Evolutionary conservation across 2,113 vertebrate genomes (phyloP), one percentile per base, ranked within the genome.

Genomic region (Copsychus sechellarum): DNA sequence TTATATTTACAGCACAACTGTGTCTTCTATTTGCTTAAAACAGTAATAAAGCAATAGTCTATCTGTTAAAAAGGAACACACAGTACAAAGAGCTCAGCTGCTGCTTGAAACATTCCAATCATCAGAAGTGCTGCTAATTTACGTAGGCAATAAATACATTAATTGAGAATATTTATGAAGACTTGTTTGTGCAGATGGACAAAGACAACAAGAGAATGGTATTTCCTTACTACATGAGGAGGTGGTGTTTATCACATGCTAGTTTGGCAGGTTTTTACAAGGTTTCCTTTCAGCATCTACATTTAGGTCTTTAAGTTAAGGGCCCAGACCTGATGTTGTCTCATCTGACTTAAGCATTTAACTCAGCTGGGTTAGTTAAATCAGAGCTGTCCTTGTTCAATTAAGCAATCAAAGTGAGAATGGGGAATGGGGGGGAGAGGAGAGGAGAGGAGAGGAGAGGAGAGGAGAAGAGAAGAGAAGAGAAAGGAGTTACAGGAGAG

Each of bases 111-210:
- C 48, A 88, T 80, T 86, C 42, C 43, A 62, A 47, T 81, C 43
- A 83, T 74, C 71, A 93, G 62, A 94, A 93, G 80, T 88, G 72
- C 43, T 95, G 67, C 58, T 96, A 81, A 92, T 94, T 95, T 92
- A 86, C 47, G 81, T 74, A 84, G 77, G 28, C 7, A 13, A 92
- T 81, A 92, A 95, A 93, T 81, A 81, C 34, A 93, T 94, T 67
- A 80, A 78, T 78, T 86, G 60, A 79, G 57, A 92, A 86, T 86
- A 92, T 92, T 95, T 96, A 88, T 89, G 76, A 79, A 89, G 80
- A n/a, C 25, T 86, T 93, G n/a, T 67, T 88, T 89, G 56, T 92
- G 80, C 86, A 94, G 83, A 82, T 86, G 88, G 61, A 74, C 42
- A 71, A 67, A 91, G 73, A 91, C 77, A 93, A 67, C 74, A 78